Evolutionary conservation across 2,888 invertebrate genomes (phyloP), one percentile per base, ranked within the genome.

Genomic region (Aromia moschata): DNA sequence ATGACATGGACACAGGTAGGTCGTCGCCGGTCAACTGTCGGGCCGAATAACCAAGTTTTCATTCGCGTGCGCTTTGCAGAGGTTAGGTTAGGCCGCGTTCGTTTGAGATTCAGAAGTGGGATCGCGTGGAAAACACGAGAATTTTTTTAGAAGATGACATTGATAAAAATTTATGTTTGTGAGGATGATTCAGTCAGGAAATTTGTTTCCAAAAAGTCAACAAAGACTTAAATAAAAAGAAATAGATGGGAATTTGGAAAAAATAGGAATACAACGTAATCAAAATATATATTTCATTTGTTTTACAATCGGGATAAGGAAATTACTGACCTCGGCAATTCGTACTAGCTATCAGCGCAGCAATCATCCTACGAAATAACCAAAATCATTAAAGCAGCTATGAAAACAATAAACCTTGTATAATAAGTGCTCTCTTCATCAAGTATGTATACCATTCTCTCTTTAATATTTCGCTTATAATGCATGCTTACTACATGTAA

Each of bases 1-100:
- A 69, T 56, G 70, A 69, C 45, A 64, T 60, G 52, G 78, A 79
- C 53, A 72, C 80, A 80, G 80, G 80, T 80, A 80, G 62, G 65
- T 31, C 17, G 36, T 16, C 31, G 36, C 18, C 17, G 47, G 17
- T 47, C 10, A 38, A 37, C 36, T 7, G 14, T 52, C 9, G 10
- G 17, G 18, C 12, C 31, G 15, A 30, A 20, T 4, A 41, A 41
- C 14, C 10, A 36, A 40, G 20, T 17, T 12, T 7, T 15, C 25
- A 25, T 46, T 38, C 38, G 40, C 33, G 30, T n/a, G 1, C 38
- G 31, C 31, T 31, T 56, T 41, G 56, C 47, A 47, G 56, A 47
- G 12, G 41, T 47, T 56, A 40, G 36, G 18, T 17, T n/a, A n/a
- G n/a, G n/a, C n/a, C n/a, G n/a, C n/a, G n/a, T n/a, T n/a, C n/a